Evolutionary conservation across 2,888 invertebrate genomes (phyloP), one percentile per base, ranked within the genome.

Genomic region (Cryptocephalus primarius): DNA sequence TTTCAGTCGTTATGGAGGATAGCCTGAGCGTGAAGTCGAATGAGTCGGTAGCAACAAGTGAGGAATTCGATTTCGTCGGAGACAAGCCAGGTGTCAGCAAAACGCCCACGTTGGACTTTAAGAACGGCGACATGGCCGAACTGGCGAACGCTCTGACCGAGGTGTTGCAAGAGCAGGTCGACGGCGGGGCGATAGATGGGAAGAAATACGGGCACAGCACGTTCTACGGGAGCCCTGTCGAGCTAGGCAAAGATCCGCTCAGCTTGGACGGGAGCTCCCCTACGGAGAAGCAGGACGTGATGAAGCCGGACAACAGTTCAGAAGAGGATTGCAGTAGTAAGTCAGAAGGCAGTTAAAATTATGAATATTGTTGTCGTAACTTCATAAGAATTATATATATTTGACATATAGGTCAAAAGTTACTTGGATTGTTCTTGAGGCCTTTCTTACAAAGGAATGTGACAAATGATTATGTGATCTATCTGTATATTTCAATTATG

Each of bases 271-370:
- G 60, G 13, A 56, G 65, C 14, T 62, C 72, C 9, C 71, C 74
- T 9, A 62, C 63, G 12, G 88, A 88, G 67, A 88, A 87, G 61
- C 83, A 85, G 56, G 88, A 87, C 63, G 75, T 78, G 51, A 86
- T 85, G 83, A 88, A 88, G 65, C 83, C 85, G 1, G 80, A 79
- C 53, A 83, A 83, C 60, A 85, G 83, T 51, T 82, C 82, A 45
- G 86, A 86, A 61, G 85, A 85, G 74, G 82, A 60, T 45, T 60
- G 55, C 49, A 63, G 61, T 58, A 48, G 47, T 54, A 49, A 57
- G 60, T 57, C 48, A 43, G 10, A 10, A n/a, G 9, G 9, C n/a
- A 8, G 13, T 14, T 8, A 39, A 14, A 14, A 39, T 39, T 14
- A 10, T 8, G 1, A 14, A 9, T 9, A 39, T 14, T 39, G 10